Conservation (phyloP, 2,797 vertebrate genomes). For the Thamnophis elegans region DNA sequence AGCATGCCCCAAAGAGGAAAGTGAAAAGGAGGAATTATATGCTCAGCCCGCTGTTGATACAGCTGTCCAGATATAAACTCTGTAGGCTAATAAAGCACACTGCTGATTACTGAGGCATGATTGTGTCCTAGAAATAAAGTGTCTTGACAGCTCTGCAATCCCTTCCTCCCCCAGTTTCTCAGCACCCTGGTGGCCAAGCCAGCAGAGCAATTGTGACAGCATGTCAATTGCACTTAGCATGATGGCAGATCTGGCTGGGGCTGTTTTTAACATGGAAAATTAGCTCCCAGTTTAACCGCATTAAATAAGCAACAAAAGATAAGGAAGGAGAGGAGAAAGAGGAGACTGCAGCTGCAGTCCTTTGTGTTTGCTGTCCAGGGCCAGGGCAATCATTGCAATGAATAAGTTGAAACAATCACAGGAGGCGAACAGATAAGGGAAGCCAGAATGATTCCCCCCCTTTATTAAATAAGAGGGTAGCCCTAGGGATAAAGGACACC, state of each 20-base stretch:
- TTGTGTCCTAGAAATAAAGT: background rate
- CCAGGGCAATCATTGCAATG: background rate
- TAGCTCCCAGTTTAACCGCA: background rate
- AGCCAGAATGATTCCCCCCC: background rate
- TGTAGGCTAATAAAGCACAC: background rate
- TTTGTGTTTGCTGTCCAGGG: background rate
- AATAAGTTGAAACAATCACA: background rate
- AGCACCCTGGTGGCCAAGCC: background rate
- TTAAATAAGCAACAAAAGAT: background rate
- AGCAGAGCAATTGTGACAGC: background rate
- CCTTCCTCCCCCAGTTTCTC: background rate
- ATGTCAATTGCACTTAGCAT: conserved; percentile 34
- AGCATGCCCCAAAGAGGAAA: rapidly evolving
- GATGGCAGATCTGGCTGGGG: background rate
- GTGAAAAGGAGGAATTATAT: rapidly evolving
- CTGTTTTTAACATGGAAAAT: background rate
- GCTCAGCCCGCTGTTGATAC: background rate
- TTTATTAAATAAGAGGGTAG: background rate
- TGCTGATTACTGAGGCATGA: conserved; percentile 7
- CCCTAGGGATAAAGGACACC: background rate
- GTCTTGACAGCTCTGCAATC: conserved; percentile 36
- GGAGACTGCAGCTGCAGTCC: background rate
- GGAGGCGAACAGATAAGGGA: background rate
- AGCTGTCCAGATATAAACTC: background rate
- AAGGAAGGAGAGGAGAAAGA: background rate